A percentile compares a stretch with the other conserved stretches of the same genome.
phyloP scores from a whole-genome alignment of 2,113 vertebrate genomes.

The Apodemus speciosus region DNA sequence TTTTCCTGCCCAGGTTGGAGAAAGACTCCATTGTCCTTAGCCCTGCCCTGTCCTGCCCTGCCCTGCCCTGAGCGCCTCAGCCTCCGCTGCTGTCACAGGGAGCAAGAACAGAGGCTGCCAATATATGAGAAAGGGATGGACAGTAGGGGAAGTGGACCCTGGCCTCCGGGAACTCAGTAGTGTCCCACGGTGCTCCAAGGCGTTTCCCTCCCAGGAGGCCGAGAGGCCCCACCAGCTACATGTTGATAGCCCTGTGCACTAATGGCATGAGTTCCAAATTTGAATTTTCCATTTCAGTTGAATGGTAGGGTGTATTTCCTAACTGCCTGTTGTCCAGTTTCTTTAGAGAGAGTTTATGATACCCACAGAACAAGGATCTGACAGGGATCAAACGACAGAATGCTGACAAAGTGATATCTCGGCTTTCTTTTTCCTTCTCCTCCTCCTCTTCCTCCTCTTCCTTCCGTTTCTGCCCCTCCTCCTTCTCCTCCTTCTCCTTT shows the following conservation, averaged over 20 bases:
- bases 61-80: not conserved
- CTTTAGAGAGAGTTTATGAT: not conserved
- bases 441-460: not conserved
- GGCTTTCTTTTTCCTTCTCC: not conserved
- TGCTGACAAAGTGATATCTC: not conserved
- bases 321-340: not conserved
- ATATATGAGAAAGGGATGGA: not conserved
- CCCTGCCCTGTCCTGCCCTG: too few species aligned
- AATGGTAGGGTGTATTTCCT: not conserved
- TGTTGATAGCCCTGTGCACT: not conserved
- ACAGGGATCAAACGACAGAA: not conserved
- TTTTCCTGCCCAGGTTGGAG: conserved; percentile 50
- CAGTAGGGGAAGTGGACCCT: not conserved
- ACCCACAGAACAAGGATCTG: not conserved
- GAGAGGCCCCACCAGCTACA: not conserved
- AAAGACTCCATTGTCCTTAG: conserved; percentile 69
- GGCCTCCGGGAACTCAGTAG: not conserved
- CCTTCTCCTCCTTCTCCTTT: not conserved
- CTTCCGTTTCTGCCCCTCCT: too few species aligned
- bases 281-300: not conserved
- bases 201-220: not conserved
- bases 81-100: not conserved
- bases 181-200: not conserved
- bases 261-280: not conserved
- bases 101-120: not conserved